Evolutionary conservation across 1,140 invertebrate species (phyloP), one percentile per base, ranked within the genome.

Genomic region (Sitodiplosis mosellana): DNA sequence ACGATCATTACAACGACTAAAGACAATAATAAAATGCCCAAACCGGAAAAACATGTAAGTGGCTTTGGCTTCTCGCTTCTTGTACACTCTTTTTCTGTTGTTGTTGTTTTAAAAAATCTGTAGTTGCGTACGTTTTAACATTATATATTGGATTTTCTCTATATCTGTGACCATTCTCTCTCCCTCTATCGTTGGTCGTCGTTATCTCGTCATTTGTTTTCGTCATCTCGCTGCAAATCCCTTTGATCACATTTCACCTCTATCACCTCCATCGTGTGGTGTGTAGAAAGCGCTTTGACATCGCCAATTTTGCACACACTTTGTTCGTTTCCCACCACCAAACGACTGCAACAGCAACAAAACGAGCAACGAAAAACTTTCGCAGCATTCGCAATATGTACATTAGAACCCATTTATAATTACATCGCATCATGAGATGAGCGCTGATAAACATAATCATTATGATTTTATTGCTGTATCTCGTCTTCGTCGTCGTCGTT

Each of bases 21-120:
- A 56, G 45, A 59, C 56, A 49, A 54, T 46, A 27, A 27, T 27
- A 27, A 27, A 27, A 55, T 64, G 54, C 53, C 60, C 52, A 60
- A 60, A 54, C 61, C 61, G 33, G 57, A 64, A 51, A 64, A 64
- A 52, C 61, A 63, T 57, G 61, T 64, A 55, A 63, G 61, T 61
- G 51, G 53, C 51, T 49, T 49, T 56, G 49, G 46, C 37, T 27
- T 20, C 34, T 46, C 44, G 50, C 45, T 55, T 45, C n/a, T 37
- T 54, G 59, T 59, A 60, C 52, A 51, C 52, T 58, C 55, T 54
- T 45, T 53, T 18, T 22, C 15, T 45, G 22, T 27, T 12, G 38
- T 44, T 21, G 10, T 2, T 50, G 53, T 49, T 58, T 54, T 45
- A 51, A 51, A 48, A 42, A 48, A 52, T 41, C 19, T 55, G 51